These are phyloP conservation scores for Phyto melanocephala DNA, from an alignment of 2,888 invertebrate species.

Conservation along the genomic window DNA sequence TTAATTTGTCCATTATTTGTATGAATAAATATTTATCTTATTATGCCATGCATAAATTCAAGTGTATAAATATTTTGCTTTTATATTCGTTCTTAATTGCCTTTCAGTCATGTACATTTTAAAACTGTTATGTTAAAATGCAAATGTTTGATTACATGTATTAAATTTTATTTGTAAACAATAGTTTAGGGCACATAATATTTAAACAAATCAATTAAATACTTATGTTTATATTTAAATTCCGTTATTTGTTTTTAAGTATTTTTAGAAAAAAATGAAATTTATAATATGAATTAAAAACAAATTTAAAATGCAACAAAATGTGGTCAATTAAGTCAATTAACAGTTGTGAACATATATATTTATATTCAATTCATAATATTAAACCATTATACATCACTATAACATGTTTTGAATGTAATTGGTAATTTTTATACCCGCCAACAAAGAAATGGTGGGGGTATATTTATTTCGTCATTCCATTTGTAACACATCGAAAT, in stretches of 20 bases:
- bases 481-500: too few species aligned
- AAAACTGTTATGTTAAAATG: not conserved
- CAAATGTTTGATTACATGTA: not conserved
- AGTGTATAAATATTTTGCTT: not conserved
- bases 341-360: not conserved
- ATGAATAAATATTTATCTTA: not conserved
- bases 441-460: too few species aligned
- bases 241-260: not conserved
- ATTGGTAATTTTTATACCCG: too few species aligned
- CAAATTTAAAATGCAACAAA: not conserved
- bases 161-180: not conserved
- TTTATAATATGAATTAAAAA: not conserved
- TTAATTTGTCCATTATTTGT: not conserved
- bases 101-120: not conserved
- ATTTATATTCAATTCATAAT: not conserved
- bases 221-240: not conserved
- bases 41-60: not conserved
- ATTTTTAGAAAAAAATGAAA: not conserved
- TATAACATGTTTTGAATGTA: too few species aligned
- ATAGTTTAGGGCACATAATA: not conserved
- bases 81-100: not conserved
- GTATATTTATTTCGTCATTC: too few species aligned
- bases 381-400: not conserved
- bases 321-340: not conserved
- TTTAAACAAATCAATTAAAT: conserved; percentile 25